Evolutionary conservation across 2,888 invertebrate species (phyloP), one percentile per base, ranked within the genome.

Genomic region (Crematogaster levior): DNA sequence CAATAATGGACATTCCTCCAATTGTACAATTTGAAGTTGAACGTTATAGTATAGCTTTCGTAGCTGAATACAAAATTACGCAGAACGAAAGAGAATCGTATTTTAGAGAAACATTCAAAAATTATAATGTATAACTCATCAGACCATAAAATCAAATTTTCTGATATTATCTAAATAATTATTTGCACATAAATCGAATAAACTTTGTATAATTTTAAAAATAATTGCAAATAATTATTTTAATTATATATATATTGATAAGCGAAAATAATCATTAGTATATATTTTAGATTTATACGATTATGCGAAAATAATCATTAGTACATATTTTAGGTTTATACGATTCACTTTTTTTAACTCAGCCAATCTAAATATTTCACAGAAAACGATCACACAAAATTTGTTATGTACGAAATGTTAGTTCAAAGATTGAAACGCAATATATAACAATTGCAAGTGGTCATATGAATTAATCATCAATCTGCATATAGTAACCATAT

Each of bases 1-100:
- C 87, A 88, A 91, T 82, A 75, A 77, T 87, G 85, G 85, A 90
- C 88, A 90, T 88, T 84, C 79, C 86, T 90, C 80, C 84, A 90
- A 88, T 89, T 91, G 80, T 91, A 91, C 91, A 91, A 91, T 89
- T 88, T 81, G 65, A 86, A 87, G 80, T 89, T 86, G 81, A 48
- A 82, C 73, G 37, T 87, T 80, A 86, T 85, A 82, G 66, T 84
- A 86, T 83, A 86, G 65, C 88, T 86, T 61, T 86, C 82, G 73
- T 84, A 87, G 82, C 82, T 85, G 82, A 73, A 88, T 88, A 81
- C 61, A 79, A 86, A 86, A 81, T 77, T 37, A 73, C 73, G 66
- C 74, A 83, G 66, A 58, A 58, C 82, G 58, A 53, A 85, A 83
- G 75, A 84, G 83, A 88, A 82, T 88, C 82, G 61, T 80, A 60